Evolutionary conservation across 2,113 vertebrate species (phyloP).

Genomic region (Rhineura floridana): DNA sequence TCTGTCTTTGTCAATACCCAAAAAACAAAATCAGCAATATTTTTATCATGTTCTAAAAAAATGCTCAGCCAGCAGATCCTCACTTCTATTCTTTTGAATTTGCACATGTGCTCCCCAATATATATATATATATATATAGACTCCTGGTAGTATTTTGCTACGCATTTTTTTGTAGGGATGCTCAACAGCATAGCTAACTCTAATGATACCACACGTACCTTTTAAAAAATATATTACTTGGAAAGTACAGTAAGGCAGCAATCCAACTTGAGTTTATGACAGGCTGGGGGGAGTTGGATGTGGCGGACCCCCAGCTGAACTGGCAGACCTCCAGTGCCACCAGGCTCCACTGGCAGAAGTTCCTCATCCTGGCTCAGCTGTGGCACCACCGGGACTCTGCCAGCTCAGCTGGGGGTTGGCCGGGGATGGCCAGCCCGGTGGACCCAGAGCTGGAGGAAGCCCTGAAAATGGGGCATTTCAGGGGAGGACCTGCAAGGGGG

Average conservation of each 20-base stretch:
- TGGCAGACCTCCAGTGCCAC: no score
- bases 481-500: no score
- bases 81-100: not conserved
- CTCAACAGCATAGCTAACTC: not conserved
- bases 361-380: no score
- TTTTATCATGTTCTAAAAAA: not conserved
- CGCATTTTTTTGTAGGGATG: not conserved
- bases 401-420: no score
- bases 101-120: not conserved
- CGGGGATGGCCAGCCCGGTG: no score
- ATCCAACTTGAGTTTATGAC: no score
- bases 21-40: not conserved
- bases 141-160: not conserved
- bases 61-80: not conserved
- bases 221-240: not conserved
- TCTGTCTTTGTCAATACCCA: not conserved
- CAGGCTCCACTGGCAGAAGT: no score
- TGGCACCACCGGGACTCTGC: no score
- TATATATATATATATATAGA: not conserved
- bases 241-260: not conserved
- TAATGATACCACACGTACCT: not conserved
- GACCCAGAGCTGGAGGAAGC: no score
- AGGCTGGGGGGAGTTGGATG: no score
- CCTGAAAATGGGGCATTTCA: no score
- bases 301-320: no score